Base-by-base conservation (phyloP, 2,888 invertebrate species). In the Drosophila tanythrix region DNA sequence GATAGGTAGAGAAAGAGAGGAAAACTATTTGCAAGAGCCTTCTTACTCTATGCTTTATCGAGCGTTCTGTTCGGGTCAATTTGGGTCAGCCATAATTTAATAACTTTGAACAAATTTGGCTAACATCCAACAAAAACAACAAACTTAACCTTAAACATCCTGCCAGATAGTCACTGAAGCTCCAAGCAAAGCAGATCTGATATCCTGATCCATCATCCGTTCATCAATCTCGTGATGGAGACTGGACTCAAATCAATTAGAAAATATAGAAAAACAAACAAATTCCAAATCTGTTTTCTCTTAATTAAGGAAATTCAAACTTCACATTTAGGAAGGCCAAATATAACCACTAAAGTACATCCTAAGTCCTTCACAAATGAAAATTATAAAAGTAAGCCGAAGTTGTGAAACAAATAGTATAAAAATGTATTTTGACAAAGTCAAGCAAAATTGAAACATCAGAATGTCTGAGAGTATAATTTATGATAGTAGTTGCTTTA, bases 1-100 rank as follows among this genome's bases (percentile, higher is more conserved):
- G 13, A 21, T 7, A 7, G 7, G 1, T 1, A 2, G 46, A 3
- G 0, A 15, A 25, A 15, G 2, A 8, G 0, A 10, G n/a, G n/a
- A 11, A 40, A 40, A 40, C n/a, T 40, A 40, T 18, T 18, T 18
- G 18, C 36, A 36, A 7, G 36, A 18, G 36, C 0, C 36, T 6
- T 36, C 15, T 6, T 36, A 36, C 15, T 18, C 15, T 15, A 36
- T 1, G 36, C 36, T 36, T 36, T 36, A 36, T 36, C 6, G 36
- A 15, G 6, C n/a, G 0, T 33, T 33, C 33, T 33, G 33, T 11
- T 10, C 31, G 10, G 31, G 10, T 31, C 31, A 31, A 31, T 31
- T 31, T 31, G 33, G 10, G 33, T 33, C 10, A 33, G 33, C 33
- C 33, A 10, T 10, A 10, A 10, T 40, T 40, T 4, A n/a, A n/a